phyloP scores from a whole-genome alignment of 2,888 invertebrate species.

The Tillus elongatus region DNA sequence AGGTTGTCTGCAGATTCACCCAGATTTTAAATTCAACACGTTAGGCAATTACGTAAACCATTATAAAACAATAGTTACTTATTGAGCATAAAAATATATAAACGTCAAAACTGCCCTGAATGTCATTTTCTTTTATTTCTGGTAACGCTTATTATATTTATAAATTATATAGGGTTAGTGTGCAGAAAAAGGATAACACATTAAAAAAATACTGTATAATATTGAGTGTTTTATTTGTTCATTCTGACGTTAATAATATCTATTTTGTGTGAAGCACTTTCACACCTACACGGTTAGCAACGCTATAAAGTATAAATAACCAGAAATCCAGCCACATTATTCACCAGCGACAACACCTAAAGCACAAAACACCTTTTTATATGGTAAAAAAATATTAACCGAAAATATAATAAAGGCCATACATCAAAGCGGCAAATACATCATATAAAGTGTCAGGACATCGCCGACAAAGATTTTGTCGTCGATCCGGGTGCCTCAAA shows the following conservation, averaged over 20 bases:
- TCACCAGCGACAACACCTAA: conserved; percentile 26
- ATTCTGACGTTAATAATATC: conserved; percentile 21
- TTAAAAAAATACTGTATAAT: too few species aligned
- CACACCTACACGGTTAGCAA: conserved; percentile 27
- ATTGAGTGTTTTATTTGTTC: conserved; percentile 21
- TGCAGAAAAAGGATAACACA: too few species aligned
- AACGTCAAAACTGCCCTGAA: too few species aligned
- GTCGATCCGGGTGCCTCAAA: too few species aligned
- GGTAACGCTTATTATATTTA: too few species aligned
- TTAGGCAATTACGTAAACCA: too few species aligned
- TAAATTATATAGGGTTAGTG: too few species aligned
- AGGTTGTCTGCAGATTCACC: too few species aligned
- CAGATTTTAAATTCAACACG: too few species aligned
- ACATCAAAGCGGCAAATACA: conserved; percentile 23
- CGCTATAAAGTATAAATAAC: conserved; percentile 28
- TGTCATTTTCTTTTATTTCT: too few species aligned
- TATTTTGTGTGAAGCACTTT: conserved; percentile 25
- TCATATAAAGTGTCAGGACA: conserved; percentile 23
- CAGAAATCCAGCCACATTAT: conserved; percentile 27
- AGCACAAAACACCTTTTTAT: conserved; percentile 27
- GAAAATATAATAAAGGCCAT: conserved; percentile 23
- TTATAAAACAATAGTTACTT: too few species aligned
- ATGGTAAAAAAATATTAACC: conserved; percentile 21
- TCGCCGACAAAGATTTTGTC: conserved; percentile 22
- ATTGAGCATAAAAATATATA: too few species aligned